Conservation (phyloP, 2,113 vertebrate species). For the Nibea coibor region DNA sequence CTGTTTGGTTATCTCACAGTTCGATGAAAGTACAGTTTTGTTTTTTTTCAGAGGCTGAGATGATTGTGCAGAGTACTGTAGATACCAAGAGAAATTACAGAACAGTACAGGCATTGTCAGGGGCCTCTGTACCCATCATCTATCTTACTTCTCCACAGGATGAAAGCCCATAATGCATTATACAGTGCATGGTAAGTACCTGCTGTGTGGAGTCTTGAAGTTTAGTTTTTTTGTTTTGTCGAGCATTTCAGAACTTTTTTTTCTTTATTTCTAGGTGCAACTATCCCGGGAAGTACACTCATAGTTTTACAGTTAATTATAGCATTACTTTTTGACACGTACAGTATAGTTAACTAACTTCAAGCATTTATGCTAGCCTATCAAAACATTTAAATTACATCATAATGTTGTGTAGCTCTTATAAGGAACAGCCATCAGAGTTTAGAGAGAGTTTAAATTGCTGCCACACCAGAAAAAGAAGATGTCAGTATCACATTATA, state of each 20-base stretch:
- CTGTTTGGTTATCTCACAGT: not conserved
- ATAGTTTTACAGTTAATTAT: not conserved
- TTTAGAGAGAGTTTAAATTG: too few relatives aligned
- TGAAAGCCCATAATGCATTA: constrained; percentile 54
- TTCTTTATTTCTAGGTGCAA: not conserved
- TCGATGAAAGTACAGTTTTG: not conserved
- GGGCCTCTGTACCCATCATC: constrained; percentile 55
- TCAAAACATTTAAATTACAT: too few relatives aligned
- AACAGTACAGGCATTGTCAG: constrained; percentile 38
- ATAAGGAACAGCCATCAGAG: too few relatives aligned
- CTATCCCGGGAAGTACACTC: constrained; percentile 1
- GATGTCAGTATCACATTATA: too few relatives aligned
- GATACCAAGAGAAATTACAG: constrained; percentile 52
- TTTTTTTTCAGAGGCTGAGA: constrained; percentile 21
- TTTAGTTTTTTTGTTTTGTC: not conserved
- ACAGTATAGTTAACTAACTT: not conserved
- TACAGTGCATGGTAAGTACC: constrained; percentile 49
- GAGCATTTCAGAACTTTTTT: constrained; percentile 28
- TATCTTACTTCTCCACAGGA: constrained; percentile 48
- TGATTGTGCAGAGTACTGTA: constrained; percentile 32
- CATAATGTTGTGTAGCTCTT: too few relatives aligned
- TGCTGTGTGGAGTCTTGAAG: constrained; percentile 35
- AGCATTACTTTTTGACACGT: not conserved
- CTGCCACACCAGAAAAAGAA: too few relatives aligned
- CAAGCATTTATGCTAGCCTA: not conserved